Base-by-base conservation (phyloP, 1,140 invertebrate species). In the Lepidostoma basale region DNA sequence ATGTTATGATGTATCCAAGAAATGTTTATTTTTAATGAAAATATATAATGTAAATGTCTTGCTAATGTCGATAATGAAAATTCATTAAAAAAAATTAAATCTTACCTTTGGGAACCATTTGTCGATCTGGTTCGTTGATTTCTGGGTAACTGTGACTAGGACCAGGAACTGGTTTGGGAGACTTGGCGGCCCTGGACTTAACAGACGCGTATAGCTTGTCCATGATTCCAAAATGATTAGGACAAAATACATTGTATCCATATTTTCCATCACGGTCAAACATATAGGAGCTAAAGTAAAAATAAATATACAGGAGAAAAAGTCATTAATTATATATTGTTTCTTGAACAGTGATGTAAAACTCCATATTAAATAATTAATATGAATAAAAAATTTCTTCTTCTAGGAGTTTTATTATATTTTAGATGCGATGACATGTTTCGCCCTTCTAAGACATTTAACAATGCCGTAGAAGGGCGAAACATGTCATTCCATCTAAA, bases 241-340 rank as follows among this genome's bases (percentile, higher is more conserved):
- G 86, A 76, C 93, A 95, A 77, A 92, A 94, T 77, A 95, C 94
- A 58, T 88, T 85, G 20, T 87, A 85, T 12, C 88, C 89, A 74
- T 88, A 87, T 26, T 88, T 87, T 62, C 88, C 87, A 62, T 92
- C 90, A 16, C 89, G 84, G 79, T 93, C 91, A 76, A 90, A 93
- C 28, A 87, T 86, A 72, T 92, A 92, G 73, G 89, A 88, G 82
- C 70, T 71, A 33, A 42, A n/a, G n/a, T n/a, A 70, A 62, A 12
- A 40, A 25, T n/a, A 26, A 8, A 42, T 33, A 33, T 33, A 18
- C n/a, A 16, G 18, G 10, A 3, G 18, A 45, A 45, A 4, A 45
- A 18, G 2, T 9, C 14, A 16, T 10, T 5, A 18, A 22, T 2
- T n/a, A n/a, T n/a, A n/a, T n/a, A n/a, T n/a, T n/a, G n/a, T n/a